Evolutionary conservation across 2,797 vertebrate genomes (phyloP).

Genomic region (Euthynnus affinis): DNA sequence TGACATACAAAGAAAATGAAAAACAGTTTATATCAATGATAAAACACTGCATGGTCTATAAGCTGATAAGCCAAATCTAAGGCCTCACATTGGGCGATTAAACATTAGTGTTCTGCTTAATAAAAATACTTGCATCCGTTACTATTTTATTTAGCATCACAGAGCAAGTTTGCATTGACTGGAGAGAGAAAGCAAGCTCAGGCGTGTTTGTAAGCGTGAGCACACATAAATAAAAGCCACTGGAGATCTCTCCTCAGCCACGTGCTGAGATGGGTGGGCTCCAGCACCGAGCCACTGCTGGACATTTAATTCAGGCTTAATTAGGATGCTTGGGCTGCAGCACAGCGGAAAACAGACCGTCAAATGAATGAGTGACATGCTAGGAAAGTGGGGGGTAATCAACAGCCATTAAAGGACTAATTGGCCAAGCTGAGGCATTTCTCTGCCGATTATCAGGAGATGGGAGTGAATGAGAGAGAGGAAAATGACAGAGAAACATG

Average conservation of each 20-base stretch:
- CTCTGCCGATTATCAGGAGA: conserved; percentile 66
- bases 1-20: background rate
- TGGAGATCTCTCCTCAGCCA: conserved; percentile 48
- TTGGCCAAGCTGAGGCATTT: conserved; percentile 74
- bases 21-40: background rate
- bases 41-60: background rate
- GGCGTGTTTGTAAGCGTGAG: conserved; percentile 38
- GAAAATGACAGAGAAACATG: conserved; percentile 32
- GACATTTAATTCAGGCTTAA: conserved; percentile 78
- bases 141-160: conserved; percentile 24
- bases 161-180: conserved; percentile 1
- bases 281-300: conserved; percentile 58
- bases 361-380: conserved; percentile 74
- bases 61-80: background rate
- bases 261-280: conserved; percentile 62
- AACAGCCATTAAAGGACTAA: conserved; percentile 73
- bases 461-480: conserved; percentile 16
- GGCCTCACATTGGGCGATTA: background rate
- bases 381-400: conserved; percentile 68
- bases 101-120: conserved; percentile 7
- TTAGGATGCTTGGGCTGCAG: conserved; percentile 68
- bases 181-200: conserved; percentile 11
- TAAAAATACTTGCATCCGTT: background rate
- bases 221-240: conserved; percentile 51
- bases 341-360: conserved; percentile 61